Conservation (phyloP, 2,797 vertebrate genomes). For the Furcifer pardalis region DNA sequence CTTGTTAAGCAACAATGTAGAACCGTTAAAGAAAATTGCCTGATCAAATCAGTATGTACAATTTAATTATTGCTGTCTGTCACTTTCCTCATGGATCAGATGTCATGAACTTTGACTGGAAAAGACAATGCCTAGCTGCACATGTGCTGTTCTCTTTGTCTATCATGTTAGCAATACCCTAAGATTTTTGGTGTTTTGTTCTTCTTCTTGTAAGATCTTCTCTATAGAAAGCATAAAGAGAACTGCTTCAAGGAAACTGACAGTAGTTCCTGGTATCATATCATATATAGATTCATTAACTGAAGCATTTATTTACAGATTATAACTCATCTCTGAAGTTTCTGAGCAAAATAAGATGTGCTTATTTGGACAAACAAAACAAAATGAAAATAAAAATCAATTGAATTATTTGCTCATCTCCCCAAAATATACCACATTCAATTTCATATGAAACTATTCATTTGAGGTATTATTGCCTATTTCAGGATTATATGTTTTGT, state of each 20-base stretch:
- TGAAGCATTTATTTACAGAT: conserved; percentile 11
- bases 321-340: conserved; percentile 9
- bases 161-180: conserved; percentile 21
- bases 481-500: background rate
- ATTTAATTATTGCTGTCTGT: conserved; percentile 50
- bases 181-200: background rate
- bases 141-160: background rate
- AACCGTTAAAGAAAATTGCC: conserved; percentile 38
- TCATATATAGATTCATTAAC: background rate
- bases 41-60: conserved; percentile 52
- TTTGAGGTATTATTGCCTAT: too few relatives aligned
- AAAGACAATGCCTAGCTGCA: background rate
- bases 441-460: too few relatives aligned
- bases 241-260: conserved; percentile 3
- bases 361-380: background rate
- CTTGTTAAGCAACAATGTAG: conserved; percentile 22
- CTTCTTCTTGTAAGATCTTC: conserved; percentile 27
- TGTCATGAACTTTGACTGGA: conserved; percentile 13
- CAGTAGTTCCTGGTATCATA: background rate
- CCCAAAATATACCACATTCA: too few relatives aligned
- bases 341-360: background rate
- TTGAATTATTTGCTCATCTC: too few relatives aligned
- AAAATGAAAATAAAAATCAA: too few relatives aligned
- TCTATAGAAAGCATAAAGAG: conserved; percentile 27
- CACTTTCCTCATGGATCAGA: background rate